Evolutionary conservation across 1,140 invertebrate species (phyloP).

Genomic region (Pseudomyrmex cubaensis): DNA sequence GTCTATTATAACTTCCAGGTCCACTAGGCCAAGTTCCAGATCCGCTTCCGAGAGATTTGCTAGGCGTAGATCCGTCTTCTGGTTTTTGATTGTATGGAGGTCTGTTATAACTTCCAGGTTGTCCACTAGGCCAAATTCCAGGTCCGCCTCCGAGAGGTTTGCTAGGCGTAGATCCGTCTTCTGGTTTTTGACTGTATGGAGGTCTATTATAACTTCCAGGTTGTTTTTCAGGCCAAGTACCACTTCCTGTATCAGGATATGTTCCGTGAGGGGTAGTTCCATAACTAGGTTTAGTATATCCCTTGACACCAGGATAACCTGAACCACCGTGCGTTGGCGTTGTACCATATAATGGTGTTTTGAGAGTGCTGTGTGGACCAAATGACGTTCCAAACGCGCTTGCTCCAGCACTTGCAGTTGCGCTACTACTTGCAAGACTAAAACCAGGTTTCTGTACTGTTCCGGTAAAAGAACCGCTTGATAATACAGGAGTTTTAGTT

Average conservation of each 20-base stretch:
- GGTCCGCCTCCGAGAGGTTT: neutral
- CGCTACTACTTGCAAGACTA: slow-evolving; percentile 6
- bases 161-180: neutral
- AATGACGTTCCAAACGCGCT: slow-evolving; percentile 4
- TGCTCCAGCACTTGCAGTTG: slow-evolving; percentile 3
- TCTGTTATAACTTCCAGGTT: too few species aligned
- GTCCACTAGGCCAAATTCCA: neutral
- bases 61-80: neutral
- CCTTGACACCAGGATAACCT: slow-evolving; percentile 10
- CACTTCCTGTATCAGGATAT: neutral
- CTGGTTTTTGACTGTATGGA: neutral
- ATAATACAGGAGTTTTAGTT: slow-evolving; percentile 13
- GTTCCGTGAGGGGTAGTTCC: slow-evolving; percentile 7
- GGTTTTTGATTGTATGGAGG: neutral
- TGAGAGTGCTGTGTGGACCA: neutral
- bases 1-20: neutral
- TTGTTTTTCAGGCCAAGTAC: neutral
- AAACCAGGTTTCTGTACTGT: slow-evolving; percentile 3
- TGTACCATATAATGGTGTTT: neutral
- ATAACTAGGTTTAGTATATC: neutral
- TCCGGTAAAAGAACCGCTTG: neutral
- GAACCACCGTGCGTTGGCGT: neutral
- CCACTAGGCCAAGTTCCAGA: too few species aligned
- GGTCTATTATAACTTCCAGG: neutral
- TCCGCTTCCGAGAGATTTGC: too few species aligned